Evolutionary conservation across 2,888 invertebrate species (phyloP), one percentile per base, ranked within the genome.

Genomic region (Melieria omissa): DNA sequence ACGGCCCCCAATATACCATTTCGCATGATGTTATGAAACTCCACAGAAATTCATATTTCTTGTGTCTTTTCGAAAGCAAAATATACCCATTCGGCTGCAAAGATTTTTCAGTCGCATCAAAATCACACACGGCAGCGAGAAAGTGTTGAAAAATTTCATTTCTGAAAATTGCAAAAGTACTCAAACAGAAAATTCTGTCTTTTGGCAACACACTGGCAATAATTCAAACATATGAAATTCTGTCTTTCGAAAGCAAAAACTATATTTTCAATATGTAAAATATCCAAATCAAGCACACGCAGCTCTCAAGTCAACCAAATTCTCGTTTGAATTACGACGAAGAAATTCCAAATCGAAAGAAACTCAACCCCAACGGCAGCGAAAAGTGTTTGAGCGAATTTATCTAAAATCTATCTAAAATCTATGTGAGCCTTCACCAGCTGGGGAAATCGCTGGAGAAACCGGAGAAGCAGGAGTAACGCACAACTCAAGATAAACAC

Each of bases 161-260:
- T 29, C 29, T 29, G 2, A 29, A 29, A 29, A 29, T 29, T 29
- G 29, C 29, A 58, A 64, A 73, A 62, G 64, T 54, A 64, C 71
- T 64, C 66, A 72, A 55, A 73, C 72, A 66, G 75, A 71, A 74
- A 65, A 72, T 76, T 75, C 76, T 76, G 76, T 77, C 74, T 65
- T 65, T 14, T 42, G 42, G 44, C 9, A 65, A n/a, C 29, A 29
- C 29, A 29, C 10, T n/a, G 44, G 44, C 45, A 65, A 66, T 44
- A 41, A 66, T 57, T n/a, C 52, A 65, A 45, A 58, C 45, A 52
- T 29, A 76, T 65, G 65, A 73, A 72, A 77, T 73, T 80, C 78
- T 68, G 81, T 81, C 78, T 69, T 78, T 64, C 79, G 79, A 79
- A 81, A 80, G 80, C 78, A 78, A 80, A 82, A 82, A 77, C 80